A percentile compares a stretch with the other conserved stretches of the same genome.
phyloP scores from a whole-genome alignment of 2,888 invertebrate genomes.

The Dastarcus helophoroides region DNA sequence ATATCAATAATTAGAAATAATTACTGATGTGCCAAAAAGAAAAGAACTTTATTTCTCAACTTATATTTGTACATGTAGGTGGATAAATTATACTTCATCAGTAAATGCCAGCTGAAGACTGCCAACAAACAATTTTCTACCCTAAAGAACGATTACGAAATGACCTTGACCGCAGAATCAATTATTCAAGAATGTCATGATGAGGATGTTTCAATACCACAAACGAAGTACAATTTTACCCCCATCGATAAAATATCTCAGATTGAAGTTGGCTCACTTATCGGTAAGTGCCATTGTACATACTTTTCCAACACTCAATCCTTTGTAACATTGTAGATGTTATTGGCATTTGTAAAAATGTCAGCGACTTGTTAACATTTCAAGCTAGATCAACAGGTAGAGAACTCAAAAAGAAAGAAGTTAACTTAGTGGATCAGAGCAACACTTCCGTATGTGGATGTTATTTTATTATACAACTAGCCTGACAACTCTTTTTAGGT shows the following conservation, averaged over 20 bases:
- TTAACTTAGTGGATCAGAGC: slow-evolving; percentile 76
- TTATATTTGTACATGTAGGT: slow-evolving; percentile 36
- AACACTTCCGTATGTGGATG: slow-evolving; percentile 50
- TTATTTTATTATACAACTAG: not conserved
- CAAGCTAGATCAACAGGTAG: slow-evolving; percentile 63
- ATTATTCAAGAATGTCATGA: slow-evolving; percentile 30
- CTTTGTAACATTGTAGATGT: slow-evolving; percentile 50
- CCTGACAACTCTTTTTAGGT: slow-evolving; percentile 39
- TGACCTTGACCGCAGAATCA: slow-evolving; percentile 67
- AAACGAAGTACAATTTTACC: slow-evolving; percentile 64
- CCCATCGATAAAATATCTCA: slow-evolving; percentile 61
- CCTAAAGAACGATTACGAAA: slow-evolving; percentile 90
- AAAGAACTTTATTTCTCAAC: too few relatives aligned
- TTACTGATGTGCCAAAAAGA: not conserved
- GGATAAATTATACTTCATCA: slow-evolving; percentile 79
- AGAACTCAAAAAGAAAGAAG: slow-evolving; percentile 81
- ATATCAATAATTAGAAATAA: too few relatives aligned
- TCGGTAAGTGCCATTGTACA: slow-evolving; percentile 48
- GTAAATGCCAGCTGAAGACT: slow-evolving; percentile 73
- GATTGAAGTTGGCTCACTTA: slow-evolving; percentile 51
- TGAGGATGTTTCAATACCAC: slow-evolving; percentile 56
- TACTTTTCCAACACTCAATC: slow-evolving; percentile 1
- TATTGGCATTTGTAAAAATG: slow-evolving; percentile 73
- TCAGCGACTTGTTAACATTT: slow-evolving; percentile 59
- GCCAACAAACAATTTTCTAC: slow-evolving; percentile 84